A percentile compares a stretch with the other conserved stretches of the same genome.
phyloP scores from a whole-genome alignment of 2,113 vertebrate species.

The Pelusios castaneus region DNA sequence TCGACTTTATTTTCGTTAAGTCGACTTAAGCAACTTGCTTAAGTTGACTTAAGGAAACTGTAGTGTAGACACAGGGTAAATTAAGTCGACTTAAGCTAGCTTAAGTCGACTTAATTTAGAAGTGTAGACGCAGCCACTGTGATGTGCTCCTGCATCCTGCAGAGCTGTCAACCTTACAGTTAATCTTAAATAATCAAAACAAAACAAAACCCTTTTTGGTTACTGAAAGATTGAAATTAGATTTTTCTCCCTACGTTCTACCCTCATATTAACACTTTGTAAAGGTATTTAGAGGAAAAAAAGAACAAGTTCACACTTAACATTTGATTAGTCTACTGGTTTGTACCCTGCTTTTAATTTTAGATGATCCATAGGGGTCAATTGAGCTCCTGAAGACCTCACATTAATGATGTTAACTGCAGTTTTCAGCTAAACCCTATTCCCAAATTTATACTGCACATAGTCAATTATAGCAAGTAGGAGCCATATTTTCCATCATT shows the following conservation, averaged over 20 bases:
- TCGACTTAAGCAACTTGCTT: too few relatives aligned
- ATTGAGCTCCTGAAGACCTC: neutral
- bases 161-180: neutral
- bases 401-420: neutral
- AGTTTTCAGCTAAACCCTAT: neutral
- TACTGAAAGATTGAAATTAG: neutral
- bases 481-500: neutral
- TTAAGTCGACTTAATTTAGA: too few relatives aligned
- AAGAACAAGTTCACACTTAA: neutral
- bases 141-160: slow-evolving; percentile 3
- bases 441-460: neutral
- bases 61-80: too few relatives aligned
- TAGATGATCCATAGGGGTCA: neutral
- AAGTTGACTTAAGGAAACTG: too few relatives aligned
- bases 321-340: neutral
- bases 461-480: neutral
- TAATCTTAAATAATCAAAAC: neutral
- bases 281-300: neutral
- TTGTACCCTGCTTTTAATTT: neutral
- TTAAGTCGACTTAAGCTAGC: too few relatives aligned
- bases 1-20: too few relatives aligned
- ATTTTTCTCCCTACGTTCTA: neutral
- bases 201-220: neutral
- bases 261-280: neutral
- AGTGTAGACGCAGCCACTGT: too few relatives aligned